Evolutionary conservation across 2,888 invertebrate genomes (phyloP).

Genomic region (Cepaea hortensis): DNA sequence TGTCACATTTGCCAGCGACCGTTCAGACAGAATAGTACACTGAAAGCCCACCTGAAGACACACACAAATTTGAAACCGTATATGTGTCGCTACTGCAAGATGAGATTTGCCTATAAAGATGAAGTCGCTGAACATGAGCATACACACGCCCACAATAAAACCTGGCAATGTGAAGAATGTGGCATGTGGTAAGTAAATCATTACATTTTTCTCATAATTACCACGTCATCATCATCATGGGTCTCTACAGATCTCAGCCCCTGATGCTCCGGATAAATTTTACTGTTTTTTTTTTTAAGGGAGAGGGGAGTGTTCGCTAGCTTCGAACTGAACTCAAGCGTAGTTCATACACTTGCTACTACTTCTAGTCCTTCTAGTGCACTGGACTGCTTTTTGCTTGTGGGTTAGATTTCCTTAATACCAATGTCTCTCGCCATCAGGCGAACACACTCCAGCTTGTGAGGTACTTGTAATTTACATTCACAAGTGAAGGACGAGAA

Average conservation of each 20-base stretch:
- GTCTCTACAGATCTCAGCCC: too few species aligned
- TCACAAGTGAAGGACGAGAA: too few species aligned
- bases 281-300: not conserved
- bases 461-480: too few species aligned
- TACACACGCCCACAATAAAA: slow-evolving; percentile 38
- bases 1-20: slow-evolving; percentile 37
- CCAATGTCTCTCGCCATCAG: too few species aligned
- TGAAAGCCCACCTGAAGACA: slow-evolving; percentile 43
- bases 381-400: too few species aligned
- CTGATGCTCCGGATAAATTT: too few species aligned
- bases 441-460: too few species aligned
- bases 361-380: too few species aligned
- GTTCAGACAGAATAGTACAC: slow-evolving; percentile 44
- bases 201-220: not conserved
- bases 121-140: slow-evolving; percentile 44
- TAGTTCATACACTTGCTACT: too few species aligned
- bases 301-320: not conserved
- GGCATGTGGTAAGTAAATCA: slow-evolving; percentile 41
- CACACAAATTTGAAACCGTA: slow-evolving; percentile 41
- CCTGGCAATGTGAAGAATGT: slow-evolving; percentile 49
- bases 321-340: too few species aligned
- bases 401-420: too few species aligned
- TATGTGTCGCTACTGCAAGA: slow-evolving; percentile 46
- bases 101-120: slow-evolving; percentile 43
- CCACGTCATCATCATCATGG: not conserved